These are phyloP conservation scores for Microplitis demolitor DNA, from an alignment of 1,140 invertebrate species.

Conservation along the genomic window DNA sequence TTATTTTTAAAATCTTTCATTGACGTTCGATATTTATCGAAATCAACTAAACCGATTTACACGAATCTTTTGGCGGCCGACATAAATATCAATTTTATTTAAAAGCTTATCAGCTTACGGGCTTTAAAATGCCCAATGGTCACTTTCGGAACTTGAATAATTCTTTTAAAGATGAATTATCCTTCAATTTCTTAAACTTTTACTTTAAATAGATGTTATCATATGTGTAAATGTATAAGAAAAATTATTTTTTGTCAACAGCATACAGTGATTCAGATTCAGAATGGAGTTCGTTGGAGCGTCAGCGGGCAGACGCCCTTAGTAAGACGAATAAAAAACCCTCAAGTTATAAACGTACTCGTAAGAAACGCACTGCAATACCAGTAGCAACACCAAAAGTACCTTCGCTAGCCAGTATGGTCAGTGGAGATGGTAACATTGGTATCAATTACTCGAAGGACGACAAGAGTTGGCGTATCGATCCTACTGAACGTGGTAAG, in stretches of 20 bases:
- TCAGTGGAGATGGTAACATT: slow-evolving; percentile 51
- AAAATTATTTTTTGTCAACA: slow-evolving; percentile 44
- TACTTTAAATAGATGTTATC: too few species aligned
- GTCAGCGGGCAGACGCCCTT: slow-evolving; percentile 70
- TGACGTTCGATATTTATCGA: too few species aligned
- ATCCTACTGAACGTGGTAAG: slow-evolving; percentile 52
- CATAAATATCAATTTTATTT: too few species aligned
- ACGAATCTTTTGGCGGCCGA: too few species aligned
- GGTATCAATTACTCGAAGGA: slow-evolving; percentile 56
- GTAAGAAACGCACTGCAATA: slow-evolving; percentile 77
- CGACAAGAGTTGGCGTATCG: slow-evolving; percentile 56
- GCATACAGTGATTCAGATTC: slow-evolving; percentile 87
- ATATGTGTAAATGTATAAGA: slow-evolving; percentile 11
- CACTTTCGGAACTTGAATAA: slow-evolving; percentile 9
- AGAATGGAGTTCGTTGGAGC: slow-evolving; percentile 81
- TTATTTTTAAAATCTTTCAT: too few species aligned
- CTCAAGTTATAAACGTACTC: slow-evolving; percentile 77
- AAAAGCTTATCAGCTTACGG: slow-evolving; percentile 13
- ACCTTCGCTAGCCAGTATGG: slow-evolving; percentile 62
- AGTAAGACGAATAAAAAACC: slow-evolving; percentile 73
- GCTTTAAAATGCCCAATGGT: too few species aligned
- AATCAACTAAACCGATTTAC: too few species aligned
- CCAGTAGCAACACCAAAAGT: slow-evolving; percentile 86
- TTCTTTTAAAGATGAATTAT: slow-evolving; percentile 17
- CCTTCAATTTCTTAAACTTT: not conserved